Evolutionary conservation across 2,888 invertebrate species (phyloP).

Genomic region (Pheosia tremula): DNA sequence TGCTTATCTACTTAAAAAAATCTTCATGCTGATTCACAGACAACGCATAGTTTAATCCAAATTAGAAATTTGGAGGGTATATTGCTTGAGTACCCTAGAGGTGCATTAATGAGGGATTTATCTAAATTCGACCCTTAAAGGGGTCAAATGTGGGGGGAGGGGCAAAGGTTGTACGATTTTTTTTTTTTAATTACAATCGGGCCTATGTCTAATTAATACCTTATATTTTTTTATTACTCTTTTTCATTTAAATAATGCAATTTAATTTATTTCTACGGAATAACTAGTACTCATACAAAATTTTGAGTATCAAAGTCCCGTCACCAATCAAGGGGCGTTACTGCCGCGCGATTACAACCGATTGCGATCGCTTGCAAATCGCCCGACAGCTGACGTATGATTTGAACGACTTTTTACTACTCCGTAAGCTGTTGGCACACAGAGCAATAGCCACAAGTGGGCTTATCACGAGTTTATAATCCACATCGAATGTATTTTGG

Average conservation of each 20-base stretch:
- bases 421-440: not conserved
- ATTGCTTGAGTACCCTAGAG: no score
- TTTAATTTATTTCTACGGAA: no score
- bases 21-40: no score
- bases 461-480: not conserved
- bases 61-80: no score
- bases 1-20: no score
- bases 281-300: conserved; percentile 3
- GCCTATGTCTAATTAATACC: no score
- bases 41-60: no score
- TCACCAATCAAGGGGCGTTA: conserved; percentile 29
- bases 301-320: conserved; percentile 13
- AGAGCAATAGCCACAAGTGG: not conserved
- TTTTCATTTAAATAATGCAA: not conserved
- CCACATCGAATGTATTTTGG: not conserved
- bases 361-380: conserved; percentile 35
- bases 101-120: no score
- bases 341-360: conserved; percentile 26
- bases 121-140: no score
- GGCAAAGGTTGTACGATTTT: no score
- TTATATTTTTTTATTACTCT: not conserved
- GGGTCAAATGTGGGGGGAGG: no score
- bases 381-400: conserved; percentile 31
- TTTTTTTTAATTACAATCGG: no score
- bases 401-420: conserved; percentile 15